Percentiles rank a stretch among this genome's conserved stretches.
Conservation (phyloP, 2,113 vertebrate species). For the Equus przewalskii region DNA sequence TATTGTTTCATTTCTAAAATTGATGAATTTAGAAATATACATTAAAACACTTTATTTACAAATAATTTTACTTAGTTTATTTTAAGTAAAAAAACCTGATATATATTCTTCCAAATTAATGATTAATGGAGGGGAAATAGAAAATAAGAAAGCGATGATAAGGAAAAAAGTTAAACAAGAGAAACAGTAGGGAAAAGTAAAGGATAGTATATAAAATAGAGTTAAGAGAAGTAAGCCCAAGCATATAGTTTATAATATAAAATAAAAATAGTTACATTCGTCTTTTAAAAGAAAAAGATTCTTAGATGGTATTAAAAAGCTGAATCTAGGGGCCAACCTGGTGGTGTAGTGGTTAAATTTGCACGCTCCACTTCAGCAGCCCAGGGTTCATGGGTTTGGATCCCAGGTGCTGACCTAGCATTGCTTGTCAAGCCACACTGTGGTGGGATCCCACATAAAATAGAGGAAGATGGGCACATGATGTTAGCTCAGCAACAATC, state of each 20-base stretch:
- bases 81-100: background rate
- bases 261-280: background rate
- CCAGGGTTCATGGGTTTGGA: too few species aligned
- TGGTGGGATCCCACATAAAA: too few species aligned
- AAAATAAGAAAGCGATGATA: background rate
- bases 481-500: too few species aligned
- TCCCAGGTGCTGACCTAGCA: too few species aligned
- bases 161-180: background rate
- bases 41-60: background rate
- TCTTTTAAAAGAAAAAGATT: background rate
- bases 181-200: background rate
- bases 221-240: background rate
- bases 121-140: background rate
- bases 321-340: background rate
- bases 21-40: background rate
- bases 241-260: background rate
- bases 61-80: background rate
- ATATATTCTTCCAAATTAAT: background rate
- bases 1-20: conserved; percentile 3
- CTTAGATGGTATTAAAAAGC: background rate
- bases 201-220: background rate
- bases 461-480: too few species aligned
- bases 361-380: too few species aligned
- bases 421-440: too few species aligned
- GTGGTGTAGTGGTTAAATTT: too few species aligned